Evolutionary conservation across 35 echinoderm and acorn worm species (phyloP).

Genomic region (Ophiothrix spiculata): DNA sequence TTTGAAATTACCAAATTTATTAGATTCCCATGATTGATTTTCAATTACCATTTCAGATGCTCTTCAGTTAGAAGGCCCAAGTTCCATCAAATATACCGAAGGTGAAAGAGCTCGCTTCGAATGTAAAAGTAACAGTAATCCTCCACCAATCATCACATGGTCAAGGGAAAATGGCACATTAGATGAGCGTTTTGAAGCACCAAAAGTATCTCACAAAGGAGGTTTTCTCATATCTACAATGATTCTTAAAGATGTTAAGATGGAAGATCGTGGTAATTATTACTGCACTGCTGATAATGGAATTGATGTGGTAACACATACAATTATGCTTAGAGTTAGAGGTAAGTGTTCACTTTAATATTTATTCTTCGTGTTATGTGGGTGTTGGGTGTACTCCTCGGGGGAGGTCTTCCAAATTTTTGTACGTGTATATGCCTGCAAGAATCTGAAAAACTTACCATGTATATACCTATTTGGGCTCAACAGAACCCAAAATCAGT

Average conservation of each 20-base stretch:
- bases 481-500: too few relatives aligned
- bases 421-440: too few relatives aligned
- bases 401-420: too few relatives aligned
- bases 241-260: conserved; percentile 25
- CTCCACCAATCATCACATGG: conserved; percentile 8
- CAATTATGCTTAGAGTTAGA: conserved; percentile 65
- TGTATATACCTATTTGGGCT: too few relatives aligned
- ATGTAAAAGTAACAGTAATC: conserved; percentile 18
- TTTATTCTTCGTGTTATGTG: too few relatives aligned
- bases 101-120: conserved; percentile 60
- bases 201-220: not conserved
- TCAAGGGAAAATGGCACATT: not conserved
- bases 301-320: not conserved
- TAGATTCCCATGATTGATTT: not conserved
- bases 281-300: conserved; percentile 43
- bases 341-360: too few relatives aligned
- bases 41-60: conserved; percentile 16
- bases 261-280: conserved; percentile 50
- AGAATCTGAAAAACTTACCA: too few relatives aligned
- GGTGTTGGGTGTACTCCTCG: too few relatives aligned
- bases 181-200: not conserved
- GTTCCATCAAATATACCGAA: conserved; percentile 68
- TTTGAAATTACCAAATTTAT: not conserved
- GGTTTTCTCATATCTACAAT: conserved; percentile 30
- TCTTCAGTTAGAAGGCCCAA: conserved; percentile 22